Percentiles rank a stretch among this genome's conserved stretches.
These are phyloP conservation scores for Rhynchonycteris naso DNA, from an alignment of 2,797 vertebrate species.

Conservation along the genomic window DNA sequence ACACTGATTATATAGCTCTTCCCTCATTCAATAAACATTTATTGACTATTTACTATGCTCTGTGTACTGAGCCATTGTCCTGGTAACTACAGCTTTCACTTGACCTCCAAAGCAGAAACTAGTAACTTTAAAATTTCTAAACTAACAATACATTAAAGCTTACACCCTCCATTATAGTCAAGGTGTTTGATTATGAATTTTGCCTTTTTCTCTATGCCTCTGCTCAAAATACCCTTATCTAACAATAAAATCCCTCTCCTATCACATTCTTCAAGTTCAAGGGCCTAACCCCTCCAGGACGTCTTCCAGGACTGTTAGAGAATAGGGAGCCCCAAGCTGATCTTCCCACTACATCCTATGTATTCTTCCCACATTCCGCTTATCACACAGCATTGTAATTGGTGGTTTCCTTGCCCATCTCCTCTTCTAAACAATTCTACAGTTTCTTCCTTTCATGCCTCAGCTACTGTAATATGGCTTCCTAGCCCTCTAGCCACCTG, in stretches of 20 bases:
- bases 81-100: background rate
- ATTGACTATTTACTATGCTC: background rate
- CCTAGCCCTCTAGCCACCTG: background rate
- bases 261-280: background rate
- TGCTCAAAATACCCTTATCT: background rate
- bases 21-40: background rate
- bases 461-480: background rate
- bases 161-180: background rate
- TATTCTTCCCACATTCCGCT: background rate
- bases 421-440: background rate
- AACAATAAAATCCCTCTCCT: background rate
- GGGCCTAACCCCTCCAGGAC: background rate
- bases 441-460: background rate
- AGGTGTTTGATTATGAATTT: background rate
- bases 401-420: background rate
- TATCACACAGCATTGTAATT: background rate
- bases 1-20: background rate
- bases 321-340: background rate
- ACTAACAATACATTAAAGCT: background rate
- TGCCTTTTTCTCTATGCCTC: slow-evolving; percentile 5
- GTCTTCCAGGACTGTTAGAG: background rate
- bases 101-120: background rate
- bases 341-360: background rate
- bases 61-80: background rate
- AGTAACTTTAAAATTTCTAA: slow-evolving; percentile 5